Conservation (phyloP, 2,888 invertebrate genomes). For the Steromphala cineraria region DNA sequence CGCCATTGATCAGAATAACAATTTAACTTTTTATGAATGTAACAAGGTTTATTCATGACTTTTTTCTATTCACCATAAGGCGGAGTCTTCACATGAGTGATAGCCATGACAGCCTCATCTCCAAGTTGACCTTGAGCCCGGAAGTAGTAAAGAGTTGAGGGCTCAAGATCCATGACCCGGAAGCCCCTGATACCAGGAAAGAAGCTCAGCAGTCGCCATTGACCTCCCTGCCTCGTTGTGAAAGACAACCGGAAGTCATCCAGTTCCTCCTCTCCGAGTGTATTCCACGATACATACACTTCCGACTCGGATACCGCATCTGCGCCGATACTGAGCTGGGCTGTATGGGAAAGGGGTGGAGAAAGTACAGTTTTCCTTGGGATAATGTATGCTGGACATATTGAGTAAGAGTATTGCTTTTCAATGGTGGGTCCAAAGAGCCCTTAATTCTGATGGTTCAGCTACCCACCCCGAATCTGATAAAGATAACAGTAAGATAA, state of each 20-base stretch:
- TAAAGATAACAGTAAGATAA: too few species aligned
- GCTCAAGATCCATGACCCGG: conserved; percentile 9
- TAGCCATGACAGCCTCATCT: neutral
- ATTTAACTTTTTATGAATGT: too few species aligned
- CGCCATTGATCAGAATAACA: too few species aligned
- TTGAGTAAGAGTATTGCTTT: too few species aligned
- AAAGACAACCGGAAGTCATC: conserved; percentile 6
- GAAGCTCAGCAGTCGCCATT: neutral
- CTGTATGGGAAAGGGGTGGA: neutral
- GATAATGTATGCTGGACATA: too few species aligned
- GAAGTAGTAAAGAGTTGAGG: conserved; percentile 6
- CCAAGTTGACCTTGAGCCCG: neutral
- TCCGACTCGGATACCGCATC: neutral
- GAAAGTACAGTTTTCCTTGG: too few species aligned
- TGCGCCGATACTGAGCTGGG: conserved; percentile 1
- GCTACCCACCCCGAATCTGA: too few species aligned
- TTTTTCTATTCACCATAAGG: neutral
- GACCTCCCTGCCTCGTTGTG: neutral
- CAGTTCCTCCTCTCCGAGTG: neutral
- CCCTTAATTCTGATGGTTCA: too few species aligned
- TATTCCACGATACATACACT: conserved; percentile 7
- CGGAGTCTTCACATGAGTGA: conserved; percentile 17
- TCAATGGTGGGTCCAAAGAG: too few species aligned
- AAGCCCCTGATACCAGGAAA: neutral
- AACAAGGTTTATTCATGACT: too few species aligned